Base-by-base conservation (phyloP, 2,888 invertebrate genomes). In the Limnephilus lunatus region DNA sequence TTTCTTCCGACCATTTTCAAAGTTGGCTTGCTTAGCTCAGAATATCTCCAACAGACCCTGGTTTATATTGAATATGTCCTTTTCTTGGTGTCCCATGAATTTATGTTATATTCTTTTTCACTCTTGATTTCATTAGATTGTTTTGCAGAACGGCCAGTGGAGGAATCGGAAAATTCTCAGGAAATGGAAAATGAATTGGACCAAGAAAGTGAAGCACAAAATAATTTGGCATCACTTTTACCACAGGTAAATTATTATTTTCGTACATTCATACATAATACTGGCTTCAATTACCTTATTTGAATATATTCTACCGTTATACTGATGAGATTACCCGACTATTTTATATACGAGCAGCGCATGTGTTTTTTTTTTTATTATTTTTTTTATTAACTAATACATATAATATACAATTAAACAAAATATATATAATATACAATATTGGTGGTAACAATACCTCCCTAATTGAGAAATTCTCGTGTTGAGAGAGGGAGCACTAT, bases 141-240 rank as follows among this genome's bases (percentile, higher is more conserved):
- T 48, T 44, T 44, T 48, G 39, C 86, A 44, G 86, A 86, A 44
- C 35, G 44, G 48, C 86, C 86, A 14, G 48, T 44, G 48, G 86
- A 48, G 48, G 86, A 86, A 39, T 48, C 44, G 0, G 88, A 88
- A 30, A 68, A 88, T 68, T 88, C 88, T 31, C 35, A 91, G 39
- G 92, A 91, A 80, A 87, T 93, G 44, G 92, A 93, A 80, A 89
- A 32, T 53, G 80, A 32, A 30, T 68, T 92, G 44, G 92, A 93
- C 53, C 44, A 91, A n/a, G 92, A 92, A 31, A 93, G 87, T 80
- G 93, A 93, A 35, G 92, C 91, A 44, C 93, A 93, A 89, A 92
- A 91, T 90, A 91, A 91, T 48, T 80, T 93, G 30, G 93, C 91
- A 4, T 90, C 92, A 12, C 91, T 93, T 19, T 81, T 92, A 48